Percentiles rank a stretch among this genome's conserved stretches.
Evolutionary conservation across 2,113 vertebrate species (phyloP).

Genomic region (Lepisosteus osseus): DNA sequence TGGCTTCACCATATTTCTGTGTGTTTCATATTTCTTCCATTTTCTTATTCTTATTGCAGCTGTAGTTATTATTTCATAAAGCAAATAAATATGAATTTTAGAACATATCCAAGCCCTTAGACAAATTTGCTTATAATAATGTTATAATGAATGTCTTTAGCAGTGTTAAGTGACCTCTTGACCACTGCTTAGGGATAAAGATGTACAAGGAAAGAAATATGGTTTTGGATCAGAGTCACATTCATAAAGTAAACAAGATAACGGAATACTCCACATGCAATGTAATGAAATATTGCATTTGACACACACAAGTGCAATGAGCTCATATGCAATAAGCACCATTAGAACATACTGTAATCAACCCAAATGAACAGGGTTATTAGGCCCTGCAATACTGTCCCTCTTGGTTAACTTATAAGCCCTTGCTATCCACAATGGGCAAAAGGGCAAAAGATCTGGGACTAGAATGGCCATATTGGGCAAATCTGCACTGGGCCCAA

Average conservation of each 20-base stretch:
- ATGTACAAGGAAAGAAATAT: slow-evolving; percentile 19
- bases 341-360: neutral
- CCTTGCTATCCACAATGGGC: too few species aligned
- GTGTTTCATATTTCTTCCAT: too few species aligned
- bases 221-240: slow-evolving; percentile 12
- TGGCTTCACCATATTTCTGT: too few species aligned
- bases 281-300: slow-evolving; percentile 4
- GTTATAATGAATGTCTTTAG: slow-evolving; percentile 27
- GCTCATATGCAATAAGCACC: neutral
- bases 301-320: slow-evolving; percentile 4
- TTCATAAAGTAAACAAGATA: slow-evolving; percentile 17
- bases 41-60: too few species aligned
- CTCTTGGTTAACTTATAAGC: neutral
- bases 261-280: slow-evolving; percentile 18
- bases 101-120: too few species aligned
- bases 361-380: neutral
- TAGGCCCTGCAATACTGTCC: neutral
- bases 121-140: slow-evolving; percentile 18
- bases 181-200: slow-evolving; percentile 24
- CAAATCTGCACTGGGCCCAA: too few species aligned
- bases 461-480: too few species aligned
- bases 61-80: too few species aligned
- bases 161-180: slow-evolving; percentile 16
- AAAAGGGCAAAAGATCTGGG: too few species aligned
- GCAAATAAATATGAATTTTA: too few species aligned